Base-by-base conservation (phyloP, 2,888 invertebrate species). In the Parochlus steinenii region DNA sequence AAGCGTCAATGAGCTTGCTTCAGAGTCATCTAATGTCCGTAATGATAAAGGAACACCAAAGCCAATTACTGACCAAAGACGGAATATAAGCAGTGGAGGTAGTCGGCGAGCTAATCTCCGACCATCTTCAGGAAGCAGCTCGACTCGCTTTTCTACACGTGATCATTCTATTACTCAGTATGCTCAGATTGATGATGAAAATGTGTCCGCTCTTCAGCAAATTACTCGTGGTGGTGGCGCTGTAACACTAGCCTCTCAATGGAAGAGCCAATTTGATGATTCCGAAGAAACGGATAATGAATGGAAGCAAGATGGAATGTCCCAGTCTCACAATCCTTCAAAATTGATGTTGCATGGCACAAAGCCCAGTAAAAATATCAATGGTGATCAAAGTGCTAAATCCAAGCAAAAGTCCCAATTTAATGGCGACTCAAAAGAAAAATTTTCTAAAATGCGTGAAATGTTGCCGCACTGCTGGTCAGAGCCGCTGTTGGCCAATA, bases 221-320 rank as follows among this genome's bases (percentile, higher is more conserved):
- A 81, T 86, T 32, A 89, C 87, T 0, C 74, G 81, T 52, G 82
- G 86, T 11, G 81, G 85, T 23, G 87, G 87, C 1, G 86, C 86
- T 1, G 59, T 90, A 7, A 93, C 93, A 0, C 61, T 93, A 12
- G 90, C 86, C 2, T 90, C 90, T 12, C 83, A 83, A 49, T 92
- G 92, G 89, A 90, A 90, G 53, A 89, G 89, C 1, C 90, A 92
- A 54, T 92, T 92, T 53, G 90, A 90, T 49, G 90, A 92, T 54
- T 89, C 89, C 0, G 90, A 92, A 45, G 90, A 90, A 49, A 86
- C 86, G 0, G 89, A 90, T 54, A 87, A 89, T 56, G 89, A 89
- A 55, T 87, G 87, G 83, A 86, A 85, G 49, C 85, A 81, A 43
- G 87, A 87, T 47, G n/a, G n/a, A n/a, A n/a, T n/a, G n/a, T n/a